A percentile compares a stretch with the other conserved stretches of the same genome.
These are phyloP conservation scores for Aurelia coerulea DNA, from an alignment of 30 jellyfish, hydroid and myxozoan genomes.

Conservation along the genomic window DNA sequence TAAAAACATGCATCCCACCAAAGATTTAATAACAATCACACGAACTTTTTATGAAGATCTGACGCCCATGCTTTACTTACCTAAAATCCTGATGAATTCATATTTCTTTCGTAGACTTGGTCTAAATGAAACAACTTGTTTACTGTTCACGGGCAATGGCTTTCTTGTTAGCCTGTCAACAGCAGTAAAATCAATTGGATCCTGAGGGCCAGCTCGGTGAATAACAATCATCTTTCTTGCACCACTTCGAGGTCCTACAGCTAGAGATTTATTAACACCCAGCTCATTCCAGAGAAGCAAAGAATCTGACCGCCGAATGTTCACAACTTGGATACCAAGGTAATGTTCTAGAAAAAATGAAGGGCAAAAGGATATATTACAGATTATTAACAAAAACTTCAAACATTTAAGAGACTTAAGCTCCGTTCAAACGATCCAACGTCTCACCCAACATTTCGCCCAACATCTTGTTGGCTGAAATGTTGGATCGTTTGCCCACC, in stretches of 20 bases:
- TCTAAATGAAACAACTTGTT: slow-evolving; percentile 4
- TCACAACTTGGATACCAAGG: slow-evolving; percentile 23
- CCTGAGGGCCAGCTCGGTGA: background rate
- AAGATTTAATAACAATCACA: too few relatives aligned
- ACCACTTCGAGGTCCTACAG: background rate
- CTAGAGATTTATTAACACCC: slow-evolving; percentile 14
- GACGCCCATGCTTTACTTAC: slow-evolving; percentile 5
- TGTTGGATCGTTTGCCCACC: too few relatives aligned
- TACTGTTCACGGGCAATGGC: slow-evolving; percentile 7
- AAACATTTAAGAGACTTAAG: background rate
- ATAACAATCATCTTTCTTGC: slow-evolving; percentile 13
- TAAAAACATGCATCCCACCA: too few relatives aligned
- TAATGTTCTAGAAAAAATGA: slow-evolving; percentile 14
- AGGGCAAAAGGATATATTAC: too few relatives aligned
- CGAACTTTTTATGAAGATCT: too few relatives aligned
- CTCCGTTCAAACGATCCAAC: background rate
- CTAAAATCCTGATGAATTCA: slow-evolving; percentile 3
- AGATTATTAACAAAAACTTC: background rate
- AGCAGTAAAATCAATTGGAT: slow-evolving; percentile 2
- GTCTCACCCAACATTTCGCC: too few relatives aligned
- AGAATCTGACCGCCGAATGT: slow-evolving; percentile 25
- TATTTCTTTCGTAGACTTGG: slow-evolving; percentile 16
- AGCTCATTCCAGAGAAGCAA: background rate
- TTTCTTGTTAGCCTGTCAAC: background rate
- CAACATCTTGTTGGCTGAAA: too few relatives aligned